phyloP scores from a whole-genome alignment of 2,113 vertebrate species.

The Dolichallabes microphthalmus region DNA sequence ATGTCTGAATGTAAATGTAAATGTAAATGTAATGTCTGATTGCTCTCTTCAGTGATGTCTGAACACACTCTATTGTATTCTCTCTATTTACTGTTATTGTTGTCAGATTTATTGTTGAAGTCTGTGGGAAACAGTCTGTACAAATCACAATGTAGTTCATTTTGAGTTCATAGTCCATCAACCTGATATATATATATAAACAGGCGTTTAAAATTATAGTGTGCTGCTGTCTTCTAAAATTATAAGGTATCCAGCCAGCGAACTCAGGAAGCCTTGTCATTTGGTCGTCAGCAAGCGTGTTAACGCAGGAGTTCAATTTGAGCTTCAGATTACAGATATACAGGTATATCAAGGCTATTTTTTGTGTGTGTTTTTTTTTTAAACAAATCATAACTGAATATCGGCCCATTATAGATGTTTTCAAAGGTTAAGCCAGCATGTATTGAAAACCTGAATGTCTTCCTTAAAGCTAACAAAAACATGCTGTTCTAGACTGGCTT shows the following conservation, averaged over 20 bases:
- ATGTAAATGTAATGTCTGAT: background rate
- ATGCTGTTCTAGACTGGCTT: background rate
- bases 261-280: background rate
- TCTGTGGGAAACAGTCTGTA: conserved; percentile 5
- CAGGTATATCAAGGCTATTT: background rate
- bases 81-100: background rate
- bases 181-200: background rate
- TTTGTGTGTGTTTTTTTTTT: background rate
- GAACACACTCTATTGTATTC: background rate
- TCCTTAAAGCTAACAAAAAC: conserved; percentile 12
- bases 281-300: background rate
- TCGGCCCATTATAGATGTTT: background rate
- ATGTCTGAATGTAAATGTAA: no score
- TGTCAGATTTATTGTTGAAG: conserved; percentile 1
- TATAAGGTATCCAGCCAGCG: conserved; percentile 5
- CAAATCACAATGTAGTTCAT: background rate
- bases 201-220: conserved; percentile 12
- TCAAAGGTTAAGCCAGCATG: background rate
- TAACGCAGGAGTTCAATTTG: background rate
- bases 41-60: background rate
- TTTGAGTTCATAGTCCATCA: background rate
- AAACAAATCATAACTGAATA: background rate
- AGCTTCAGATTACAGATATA: conserved; percentile 14
- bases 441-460: conserved; percentile 47
- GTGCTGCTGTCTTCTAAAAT: conserved; percentile 5